Base-by-base conservation (phyloP, 2,113 vertebrate species). In the Stictonetta naevosa region DNA sequence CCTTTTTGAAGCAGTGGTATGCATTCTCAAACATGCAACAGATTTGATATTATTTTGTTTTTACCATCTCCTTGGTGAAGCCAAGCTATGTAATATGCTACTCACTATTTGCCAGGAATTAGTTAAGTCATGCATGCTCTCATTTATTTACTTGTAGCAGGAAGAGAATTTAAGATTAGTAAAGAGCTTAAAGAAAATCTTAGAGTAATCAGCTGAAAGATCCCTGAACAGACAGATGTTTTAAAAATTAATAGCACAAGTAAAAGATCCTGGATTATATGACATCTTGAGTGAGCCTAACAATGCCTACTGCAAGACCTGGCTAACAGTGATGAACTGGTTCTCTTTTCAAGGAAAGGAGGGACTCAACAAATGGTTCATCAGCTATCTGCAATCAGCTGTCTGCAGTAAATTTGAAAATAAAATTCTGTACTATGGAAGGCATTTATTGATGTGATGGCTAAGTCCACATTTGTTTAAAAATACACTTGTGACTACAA, bases 1-100 rank as follows among this genome's bases (percentile, higher is more conserved):
- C 83, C 28, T 71, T 92, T 71, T 59, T 29, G 59, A 94, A 10
- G 5, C 63, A 93, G 56, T 79, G 50, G 31, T 83, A 93, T 82
- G 56, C 29, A 34, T 95, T 96, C 71, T 88, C 53, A 46, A 95
- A 90, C n/a, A 84, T 42, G 86, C 62, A 91, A 52, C 20, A 68
- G 9, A n/a, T 91, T 96, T 95, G 84, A 59, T 86, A 93, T 55
- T 53, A 93, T 94, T 92, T 96, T 76, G 94, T 95, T 96, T 95
- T 90, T 94, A 50, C 59, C 11, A 5, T 83, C 71, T 93, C 63
- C 34, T 58, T 92, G 77, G 50, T 93, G 62, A 98, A 94, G 73
- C 38, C 83, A 86, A 77, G 79, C 71, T 83, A 62, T 87, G 62
- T 94, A 73, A 77, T 76, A 95, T 91, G 59, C 42, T 95, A n/a